Conservation (phyloP, 2,888 invertebrate genomes). For the Leptarthrus brevirostris region DNA sequence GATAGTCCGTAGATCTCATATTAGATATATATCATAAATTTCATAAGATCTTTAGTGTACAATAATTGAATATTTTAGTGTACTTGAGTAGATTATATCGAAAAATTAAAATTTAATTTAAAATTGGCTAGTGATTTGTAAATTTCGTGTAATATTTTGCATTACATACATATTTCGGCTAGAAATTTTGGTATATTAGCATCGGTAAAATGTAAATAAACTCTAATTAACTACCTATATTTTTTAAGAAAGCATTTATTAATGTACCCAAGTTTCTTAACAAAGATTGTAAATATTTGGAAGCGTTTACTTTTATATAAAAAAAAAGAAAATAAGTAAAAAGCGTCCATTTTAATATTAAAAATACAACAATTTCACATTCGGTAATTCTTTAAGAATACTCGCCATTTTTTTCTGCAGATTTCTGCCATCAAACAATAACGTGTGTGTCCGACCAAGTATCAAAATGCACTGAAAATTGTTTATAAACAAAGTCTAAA, state of each 20-base stretch:
- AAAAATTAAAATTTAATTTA: not conserved
- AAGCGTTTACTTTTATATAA: not conserved
- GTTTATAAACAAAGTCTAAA: conserved; percentile 4
- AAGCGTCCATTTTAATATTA: conserved; percentile 11
- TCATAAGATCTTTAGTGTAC: conserved; percentile 1
- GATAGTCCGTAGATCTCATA: conserved; percentile 19
- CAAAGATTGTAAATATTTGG: conserved; percentile 30
- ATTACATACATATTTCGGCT: not conserved
- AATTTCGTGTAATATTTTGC: conserved; percentile 8
- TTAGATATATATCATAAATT: conserved; percentile 21
- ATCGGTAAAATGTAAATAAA: conserved; percentile 1
- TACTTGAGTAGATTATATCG: not conserved
- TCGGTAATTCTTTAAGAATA: not conserved
- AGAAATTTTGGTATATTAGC: too few relatives aligned
- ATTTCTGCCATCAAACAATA: conserved; percentile 12
- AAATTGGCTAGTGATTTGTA: conserved; percentile 43
- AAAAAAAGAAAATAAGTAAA: conserved; percentile 4
- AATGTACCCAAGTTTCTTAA: conserved; percentile 13
- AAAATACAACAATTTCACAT: not conserved
- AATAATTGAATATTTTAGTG: conserved; percentile 7
- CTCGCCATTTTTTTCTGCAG: conserved; percentile 21
- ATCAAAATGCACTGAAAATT: conserved; percentile 33
- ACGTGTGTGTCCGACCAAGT: conserved; percentile 24
- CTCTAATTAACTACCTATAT: too few relatives aligned
- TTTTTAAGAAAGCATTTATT: not conserved